phyloP scores from a whole-genome alignment of 2,888 invertebrate species.

The Scelioninae gen. 2 region DNA sequence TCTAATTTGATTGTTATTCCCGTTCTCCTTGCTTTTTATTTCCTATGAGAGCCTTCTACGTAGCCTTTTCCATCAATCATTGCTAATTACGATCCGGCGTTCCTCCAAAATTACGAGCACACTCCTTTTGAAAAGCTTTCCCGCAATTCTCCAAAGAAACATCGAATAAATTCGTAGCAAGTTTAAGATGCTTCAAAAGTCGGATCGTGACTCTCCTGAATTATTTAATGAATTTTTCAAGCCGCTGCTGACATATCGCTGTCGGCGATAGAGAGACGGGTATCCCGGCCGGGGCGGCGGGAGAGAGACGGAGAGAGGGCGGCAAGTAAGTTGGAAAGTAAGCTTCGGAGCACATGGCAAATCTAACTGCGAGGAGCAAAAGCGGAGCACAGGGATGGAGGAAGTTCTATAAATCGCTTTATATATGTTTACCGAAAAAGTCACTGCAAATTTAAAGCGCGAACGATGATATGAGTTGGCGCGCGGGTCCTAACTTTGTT shows the following conservation, averaged over 20 bases:
- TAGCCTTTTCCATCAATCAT: constrained; percentile 28
- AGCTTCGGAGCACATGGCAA: constrained; percentile 11
- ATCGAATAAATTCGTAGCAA: constrained; percentile 48
- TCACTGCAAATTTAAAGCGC: background rate
- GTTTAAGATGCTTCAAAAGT: constrained; percentile 34
- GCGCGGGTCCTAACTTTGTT: too few species aligned
- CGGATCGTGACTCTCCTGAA: constrained; percentile 39
- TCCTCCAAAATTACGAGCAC: constrained; percentile 18
- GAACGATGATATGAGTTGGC: too few species aligned
- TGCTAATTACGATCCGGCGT: constrained; percentile 30
- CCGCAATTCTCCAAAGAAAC: constrained; percentile 30
- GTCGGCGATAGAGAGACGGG: constrained; percentile 30
- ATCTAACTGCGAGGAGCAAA: background rate
- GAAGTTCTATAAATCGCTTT: constrained; percentile 1
- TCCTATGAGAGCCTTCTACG: background rate
- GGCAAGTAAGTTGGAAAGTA: constrained; percentile 13
- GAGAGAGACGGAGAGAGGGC: constrained; percentile 5
- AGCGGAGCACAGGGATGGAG: background rate
- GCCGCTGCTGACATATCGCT: constrained; percentile 38
- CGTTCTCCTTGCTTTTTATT: background rate
- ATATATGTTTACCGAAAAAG: background rate
- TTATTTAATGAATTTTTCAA: constrained; percentile 53
- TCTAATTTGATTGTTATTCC: constrained; percentile 4
- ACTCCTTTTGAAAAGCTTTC: constrained; percentile 22
- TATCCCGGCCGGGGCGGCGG: background rate